Conservation (phyloP, 2,797 vertebrate species). For the Muraenolepis orangiensis region DNA sequence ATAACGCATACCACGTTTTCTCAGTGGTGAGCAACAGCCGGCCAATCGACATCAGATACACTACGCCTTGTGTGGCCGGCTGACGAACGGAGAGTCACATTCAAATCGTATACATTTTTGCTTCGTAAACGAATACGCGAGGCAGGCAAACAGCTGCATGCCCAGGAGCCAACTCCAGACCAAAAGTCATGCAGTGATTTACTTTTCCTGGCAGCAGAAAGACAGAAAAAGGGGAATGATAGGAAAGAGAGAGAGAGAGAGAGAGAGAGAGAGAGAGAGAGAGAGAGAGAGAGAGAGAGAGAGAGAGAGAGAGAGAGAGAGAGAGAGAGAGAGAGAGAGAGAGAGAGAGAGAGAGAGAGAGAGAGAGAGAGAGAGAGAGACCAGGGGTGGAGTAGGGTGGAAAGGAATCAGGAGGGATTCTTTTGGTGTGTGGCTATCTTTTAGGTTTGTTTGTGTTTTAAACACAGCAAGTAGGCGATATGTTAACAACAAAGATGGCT, state of each 20-base stretch:
- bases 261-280: slow-evolving; percentile 34
- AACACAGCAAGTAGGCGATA: background rate
- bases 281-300: slow-evolving; percentile 34
- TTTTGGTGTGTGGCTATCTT: background rate
- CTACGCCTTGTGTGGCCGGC: slow-evolving; percentile 17
- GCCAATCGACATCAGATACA: slow-evolving; percentile 2
- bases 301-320: slow-evolving; percentile 34
- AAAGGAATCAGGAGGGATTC: slow-evolving; percentile 18
- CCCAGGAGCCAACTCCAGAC: slow-evolving; percentile 60
- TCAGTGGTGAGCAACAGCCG: slow-evolving; percentile 27
- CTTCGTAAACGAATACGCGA: slow-evolving; percentile 36
- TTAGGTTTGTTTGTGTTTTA: background rate
- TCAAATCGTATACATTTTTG: slow-evolving; percentile 37
- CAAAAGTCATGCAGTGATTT: slow-evolving; percentile 63
- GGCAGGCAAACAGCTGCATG: slow-evolving; percentile 50
- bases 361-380: slow-evolving; percentile 35
- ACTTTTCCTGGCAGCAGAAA: slow-evolving; percentile 71
- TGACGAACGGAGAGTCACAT: slow-evolving; percentile 1
- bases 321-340: slow-evolving; percentile 34
- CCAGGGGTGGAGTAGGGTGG: slow-evolving; percentile 28
- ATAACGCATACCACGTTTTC: slow-evolving; percentile 13
- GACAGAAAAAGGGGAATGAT: slow-evolving; percentile 12
- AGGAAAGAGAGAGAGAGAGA: slow-evolving; percentile 19
- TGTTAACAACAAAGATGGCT: background rate
- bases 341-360: slow-evolving; percentile 37